Base-by-base conservation (phyloP, 2,113 vertebrate genomes). In the Glareola pratincola region DNA sequence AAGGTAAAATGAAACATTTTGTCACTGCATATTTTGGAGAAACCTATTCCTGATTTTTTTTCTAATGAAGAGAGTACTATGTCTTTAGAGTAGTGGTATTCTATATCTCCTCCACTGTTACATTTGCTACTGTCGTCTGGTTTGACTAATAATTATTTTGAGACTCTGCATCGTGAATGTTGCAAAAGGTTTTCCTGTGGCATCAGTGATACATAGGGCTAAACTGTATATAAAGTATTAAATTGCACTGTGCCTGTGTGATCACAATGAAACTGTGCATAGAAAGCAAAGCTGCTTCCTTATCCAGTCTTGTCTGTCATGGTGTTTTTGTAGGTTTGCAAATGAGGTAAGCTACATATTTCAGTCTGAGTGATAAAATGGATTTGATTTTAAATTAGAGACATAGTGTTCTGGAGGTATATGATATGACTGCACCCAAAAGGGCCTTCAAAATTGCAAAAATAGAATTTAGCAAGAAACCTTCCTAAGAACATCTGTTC, bases 371-470 rank as follows among this genome's bases (percentile, higher is more conserved):
- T 80, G 74, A 82, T 64, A 89, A 94, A 85, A 75, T 48, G 34
- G 48, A 68, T 83, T 81, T 91, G 43, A 81, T 92, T 84, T 92
- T n/a, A 94, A 95, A 93, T 54, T 73, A 60, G 41, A 80, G 11
- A 41, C 29, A 27, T 2, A 45, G 47, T 88, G 27, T 30, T 88
- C 6, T 51, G 37, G 71, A 90, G 20, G 27, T 51, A 14, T 47
- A 39, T 73, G n/a, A 54, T 67, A 66, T 32, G 47, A 43, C 47
- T 47, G 19, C 13, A 67, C 30, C 41, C 0, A 0, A 81, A 96
- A 86, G 23, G 4, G 48, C 66, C 78, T 90, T 83, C 56, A 80
- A 94, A 93, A 68, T 74, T 88, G 32, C 36, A 41, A 41, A 80
- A 67, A 69, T 34, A 54, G 53, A 90, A 76, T 72, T 84, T 50